Evolutionary conservation across 2,797 vertebrate species (phyloP).

Genomic region (Microcaecilia unicolor): DNA sequence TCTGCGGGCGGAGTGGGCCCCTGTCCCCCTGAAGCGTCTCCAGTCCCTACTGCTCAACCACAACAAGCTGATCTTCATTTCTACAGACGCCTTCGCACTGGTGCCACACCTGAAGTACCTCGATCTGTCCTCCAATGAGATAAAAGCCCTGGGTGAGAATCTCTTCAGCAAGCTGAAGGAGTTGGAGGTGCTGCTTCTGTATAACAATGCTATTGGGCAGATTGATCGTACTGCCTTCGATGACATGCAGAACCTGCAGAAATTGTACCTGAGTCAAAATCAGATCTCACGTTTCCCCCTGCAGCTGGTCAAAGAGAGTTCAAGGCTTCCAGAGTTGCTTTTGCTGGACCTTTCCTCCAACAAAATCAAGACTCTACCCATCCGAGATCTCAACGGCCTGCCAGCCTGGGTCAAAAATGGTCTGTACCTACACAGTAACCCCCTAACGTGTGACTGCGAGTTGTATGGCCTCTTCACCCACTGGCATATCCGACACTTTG

Average conservation of each 20-base stretch:
- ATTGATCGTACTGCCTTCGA: slow-evolving; percentile 83
- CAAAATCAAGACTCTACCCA: slow-evolving; percentile 68
- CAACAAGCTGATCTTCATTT: slow-evolving; percentile 82
- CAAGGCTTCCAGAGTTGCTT: slow-evolving; percentile 66
- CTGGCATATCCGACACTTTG: slow-evolving; percentile 76
- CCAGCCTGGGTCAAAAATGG: slow-evolving; percentile 87
- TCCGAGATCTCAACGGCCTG: slow-evolving; percentile 67
- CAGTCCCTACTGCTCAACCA: slow-evolving; percentile 84
- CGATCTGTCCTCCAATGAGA: slow-evolving; percentile 85
- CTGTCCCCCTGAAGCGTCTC: slow-evolving; percentile 66
- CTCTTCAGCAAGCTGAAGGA: slow-evolving; percentile 76
- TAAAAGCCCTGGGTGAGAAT: slow-evolving; percentile 73
- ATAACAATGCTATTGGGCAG: slow-evolving; percentile 79
- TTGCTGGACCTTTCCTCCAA: slow-evolving; percentile 89
- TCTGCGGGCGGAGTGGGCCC: slow-evolving; percentile 78
- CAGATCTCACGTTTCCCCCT: slow-evolving; percentile 78
- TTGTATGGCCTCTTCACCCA: slow-evolving; percentile 82
- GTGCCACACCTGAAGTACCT: slow-evolving; percentile 79
- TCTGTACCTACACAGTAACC: slow-evolving; percentile 89
- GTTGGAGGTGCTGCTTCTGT: slow-evolving; percentile 85
- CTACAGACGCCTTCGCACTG: slow-evolving; percentile 76
- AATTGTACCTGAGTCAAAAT: slow-evolving; percentile 92
- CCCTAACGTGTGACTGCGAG: slow-evolving; percentile 71
- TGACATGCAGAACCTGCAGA: slow-evolving; percentile 71
- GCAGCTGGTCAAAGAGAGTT: slow-evolving; percentile 79